phyloP scores from a whole-genome alignment of 2,888 invertebrate genomes.

The Lingula anatina region DNA sequence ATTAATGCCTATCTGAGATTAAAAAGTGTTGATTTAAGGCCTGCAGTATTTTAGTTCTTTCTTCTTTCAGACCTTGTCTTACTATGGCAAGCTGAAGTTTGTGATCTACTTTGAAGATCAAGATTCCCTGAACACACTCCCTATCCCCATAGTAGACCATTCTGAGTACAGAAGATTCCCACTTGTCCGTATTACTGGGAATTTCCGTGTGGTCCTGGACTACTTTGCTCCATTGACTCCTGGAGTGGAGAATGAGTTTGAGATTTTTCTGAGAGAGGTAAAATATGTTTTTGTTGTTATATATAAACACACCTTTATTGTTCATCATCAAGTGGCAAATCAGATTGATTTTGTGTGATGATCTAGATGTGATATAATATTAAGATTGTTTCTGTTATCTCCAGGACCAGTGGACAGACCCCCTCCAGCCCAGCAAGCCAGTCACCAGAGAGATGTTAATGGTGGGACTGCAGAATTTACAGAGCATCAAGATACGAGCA shows the following conservation, averaged over 20 bases:
- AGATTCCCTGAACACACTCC: constrained; percentile 57
- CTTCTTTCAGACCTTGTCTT: constrained; percentile 68
- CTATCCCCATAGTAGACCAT: constrained; percentile 25
- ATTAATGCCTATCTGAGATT: background rate
- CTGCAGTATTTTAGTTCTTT: constrained; percentile 5
- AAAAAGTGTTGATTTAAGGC: background rate
- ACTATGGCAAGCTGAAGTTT: constrained; percentile 83
- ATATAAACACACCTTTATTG: too few relatives aligned
- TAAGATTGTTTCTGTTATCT: background rate
- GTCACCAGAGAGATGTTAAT: constrained; percentile 77
- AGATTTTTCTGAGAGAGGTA: constrained; percentile 38
- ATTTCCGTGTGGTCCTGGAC: constrained; percentile 69
- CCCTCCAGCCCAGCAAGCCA: constrained; percentile 22
- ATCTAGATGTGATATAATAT: background rate
- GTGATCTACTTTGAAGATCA: constrained; percentile 63
- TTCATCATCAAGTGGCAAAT: background rate
- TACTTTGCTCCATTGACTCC: constrained; percentile 58
- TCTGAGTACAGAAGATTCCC: constrained; percentile 58
- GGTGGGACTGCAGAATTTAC: constrained; percentile 85
- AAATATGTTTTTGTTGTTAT: background rate
- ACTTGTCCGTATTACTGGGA: constrained; percentile 75
- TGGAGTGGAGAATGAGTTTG: constrained; percentile 4
- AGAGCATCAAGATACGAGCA: constrained; percentile 72
- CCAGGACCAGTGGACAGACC: constrained; percentile 1
- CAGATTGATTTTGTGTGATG: background rate